Conservation (phyloP, 2,797 vertebrate genomes). For the Cirrhinus mrigala region DNA sequence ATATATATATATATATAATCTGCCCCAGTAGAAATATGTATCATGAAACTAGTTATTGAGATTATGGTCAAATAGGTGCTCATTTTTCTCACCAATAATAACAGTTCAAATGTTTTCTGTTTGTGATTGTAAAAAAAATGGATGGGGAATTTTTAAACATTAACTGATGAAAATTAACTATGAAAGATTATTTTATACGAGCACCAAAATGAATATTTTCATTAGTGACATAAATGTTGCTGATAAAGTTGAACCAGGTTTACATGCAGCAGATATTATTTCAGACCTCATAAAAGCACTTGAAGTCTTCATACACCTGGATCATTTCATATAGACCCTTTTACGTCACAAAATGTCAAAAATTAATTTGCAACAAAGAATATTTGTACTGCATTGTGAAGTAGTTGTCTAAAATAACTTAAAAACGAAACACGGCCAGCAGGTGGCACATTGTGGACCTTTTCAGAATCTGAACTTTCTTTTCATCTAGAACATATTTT, state of each 20-base stretch:
- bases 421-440: slow-evolving; percentile 13
- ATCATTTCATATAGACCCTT: background rate
- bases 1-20: no score
- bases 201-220: background rate
- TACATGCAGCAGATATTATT: background rate
- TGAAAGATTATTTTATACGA: background rate
- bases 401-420: background rate
- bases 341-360: background rate
- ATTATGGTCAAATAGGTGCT: background rate
- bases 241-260: background rate
- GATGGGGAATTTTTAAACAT: background rate
- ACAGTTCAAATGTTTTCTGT: no score
- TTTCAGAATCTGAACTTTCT: slow-evolving; percentile 10
- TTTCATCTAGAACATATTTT: background rate
- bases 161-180: background rate
- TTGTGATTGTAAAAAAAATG: background rate
- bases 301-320: background rate
- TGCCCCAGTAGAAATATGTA: background rate
- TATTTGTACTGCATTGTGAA: background rate
- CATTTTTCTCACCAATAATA: background rate
- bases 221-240: background rate
- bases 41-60: background rate
- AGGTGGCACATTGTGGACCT: slow-evolving; percentile 38
- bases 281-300: slow-evolving; percentile 20
- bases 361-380: background rate